These are phyloP conservation scores for Tipula vernalis DNA, from an alignment of 2,888 invertebrate species.

Conservation along the genomic window DNA sequence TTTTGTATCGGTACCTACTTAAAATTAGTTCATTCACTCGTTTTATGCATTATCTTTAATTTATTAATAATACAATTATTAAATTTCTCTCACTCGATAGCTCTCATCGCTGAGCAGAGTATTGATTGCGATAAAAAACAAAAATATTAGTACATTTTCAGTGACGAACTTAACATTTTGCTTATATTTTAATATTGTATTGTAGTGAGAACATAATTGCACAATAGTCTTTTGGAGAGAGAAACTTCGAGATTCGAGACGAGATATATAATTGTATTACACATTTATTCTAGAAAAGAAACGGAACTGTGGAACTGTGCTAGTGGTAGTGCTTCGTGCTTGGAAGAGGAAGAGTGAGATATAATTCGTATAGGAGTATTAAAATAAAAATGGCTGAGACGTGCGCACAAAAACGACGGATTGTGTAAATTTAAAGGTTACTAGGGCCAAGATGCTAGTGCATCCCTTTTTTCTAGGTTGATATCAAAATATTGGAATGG, in stretches of 20 bases:
- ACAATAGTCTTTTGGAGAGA: too few relatives aligned
- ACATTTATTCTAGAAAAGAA: not conserved
- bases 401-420: too few relatives aligned
- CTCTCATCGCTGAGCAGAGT: not conserved
- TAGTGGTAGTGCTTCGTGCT: not conserved
- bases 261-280: not conserved
- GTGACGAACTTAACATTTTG: not conserved
- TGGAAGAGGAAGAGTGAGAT: too few relatives aligned
- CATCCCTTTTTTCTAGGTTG: too few relatives aligned
- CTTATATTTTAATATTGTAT: too few relatives aligned
- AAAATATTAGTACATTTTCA: not conserved
- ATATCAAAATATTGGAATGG: too few relatives aligned
- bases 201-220: too few relatives aligned
- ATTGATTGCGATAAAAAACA: not conserved
- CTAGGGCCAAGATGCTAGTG: too few relatives aligned
- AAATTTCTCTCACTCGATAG: not conserved
- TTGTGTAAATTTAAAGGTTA: too few relatives aligned
- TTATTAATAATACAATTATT: not conserved
- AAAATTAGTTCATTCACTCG: not conserved
- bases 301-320: not conserved
- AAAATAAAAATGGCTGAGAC: too few relatives aligned
- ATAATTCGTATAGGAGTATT: too few relatives aligned
- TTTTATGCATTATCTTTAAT: not conserved
- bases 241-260: too few relatives aligned
- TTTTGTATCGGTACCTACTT: not conserved